Conservation (phyloP, 2,797 vertebrate genomes). For the Linurgus olivaceus region DNA sequence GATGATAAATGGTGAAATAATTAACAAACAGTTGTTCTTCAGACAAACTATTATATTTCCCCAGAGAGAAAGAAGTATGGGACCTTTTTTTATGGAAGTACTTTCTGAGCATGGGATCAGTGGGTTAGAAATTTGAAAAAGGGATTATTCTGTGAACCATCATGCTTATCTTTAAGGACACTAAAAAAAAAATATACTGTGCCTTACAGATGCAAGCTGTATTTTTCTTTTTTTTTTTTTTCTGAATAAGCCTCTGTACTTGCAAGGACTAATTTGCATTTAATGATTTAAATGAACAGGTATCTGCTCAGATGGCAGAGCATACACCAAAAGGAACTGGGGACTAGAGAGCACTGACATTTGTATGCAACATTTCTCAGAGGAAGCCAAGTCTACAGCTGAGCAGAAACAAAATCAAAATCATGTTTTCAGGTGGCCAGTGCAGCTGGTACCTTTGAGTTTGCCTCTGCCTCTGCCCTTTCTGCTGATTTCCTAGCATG, state of each 20-base stretch:
- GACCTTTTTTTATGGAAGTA: not conserved
- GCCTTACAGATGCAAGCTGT: not conserved
- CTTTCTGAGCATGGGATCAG: not conserved
- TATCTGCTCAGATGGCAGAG: not conserved
- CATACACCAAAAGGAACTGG: not conserved
- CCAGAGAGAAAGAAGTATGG: not conserved
- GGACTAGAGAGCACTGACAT: not conserved
- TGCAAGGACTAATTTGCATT: not conserved
- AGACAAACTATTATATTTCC: not conserved
- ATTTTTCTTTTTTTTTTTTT: not conserved
- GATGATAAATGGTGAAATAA: not conserved
- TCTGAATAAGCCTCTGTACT: not conserved
- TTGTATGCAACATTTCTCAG: not conserved
- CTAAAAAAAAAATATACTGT: not conserved
- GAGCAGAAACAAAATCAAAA: constrained; percentile 22
- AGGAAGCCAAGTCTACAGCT: not conserved
- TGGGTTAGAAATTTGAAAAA: not conserved
- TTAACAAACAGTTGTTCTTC: not conserved
- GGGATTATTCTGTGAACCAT: not conserved
- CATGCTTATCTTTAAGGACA: not conserved
- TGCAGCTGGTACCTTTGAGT: not conserved
- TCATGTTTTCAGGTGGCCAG: not conserved
- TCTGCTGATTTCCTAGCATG: not conserved
- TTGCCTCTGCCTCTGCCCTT: not conserved
- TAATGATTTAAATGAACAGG: not conserved